Evolutionary conservation across 30 jellyfish, hydroid and myxozoan genomes (phyloP), one percentile per base, ranked within the genome.

Genomic region (Hydractinia echinata): DNA sequence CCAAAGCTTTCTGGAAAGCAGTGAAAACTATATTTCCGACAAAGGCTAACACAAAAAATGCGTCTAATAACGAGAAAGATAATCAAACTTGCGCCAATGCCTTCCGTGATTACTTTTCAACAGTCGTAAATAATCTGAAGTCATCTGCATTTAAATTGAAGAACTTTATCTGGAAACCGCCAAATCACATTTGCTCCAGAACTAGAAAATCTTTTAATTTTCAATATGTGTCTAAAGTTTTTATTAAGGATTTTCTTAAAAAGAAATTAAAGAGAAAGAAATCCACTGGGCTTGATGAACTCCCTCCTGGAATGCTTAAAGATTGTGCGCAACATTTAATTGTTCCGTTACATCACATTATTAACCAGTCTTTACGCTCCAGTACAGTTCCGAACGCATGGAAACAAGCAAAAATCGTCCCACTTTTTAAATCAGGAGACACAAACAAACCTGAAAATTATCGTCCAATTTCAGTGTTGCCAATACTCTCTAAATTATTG

Each of bases 381-480:
- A 86, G 92, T 49, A 8, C 48, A 21, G 96, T 82, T 10, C 92
- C 96, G 67, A 55, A 91, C 53, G 85, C 62, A 19, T 82, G 82
- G 88, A 76, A 76, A 54, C 74, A n/a, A 49, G 80, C 80, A 55
- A 76, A 76, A 55, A 62, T 76, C 19, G 44, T 58, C 19, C 69
- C 19, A 58, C 15, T 58, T 58, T 58, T 58, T 16, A 58, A 58
- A 58, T 58, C 69, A 11, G 69, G 3, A 58, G 69, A 58, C 19
- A 13, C 69, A 58, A 58, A 58, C 18, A 58, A 58, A 16, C 18
- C 69, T 58, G 69, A 13, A 58, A 58, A 30, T 30, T 30, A 30
- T 30, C 44, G 1, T 30, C 44, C 44, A 30, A 30, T 30, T 30
- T 30, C 44, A 30, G 44, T 30, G 44, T 30, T 30, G 44, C 44